Evolutionary conservation across 2,797 vertebrate genomes (phyloP).

Genomic region (Rachycentron canadum): DNA sequence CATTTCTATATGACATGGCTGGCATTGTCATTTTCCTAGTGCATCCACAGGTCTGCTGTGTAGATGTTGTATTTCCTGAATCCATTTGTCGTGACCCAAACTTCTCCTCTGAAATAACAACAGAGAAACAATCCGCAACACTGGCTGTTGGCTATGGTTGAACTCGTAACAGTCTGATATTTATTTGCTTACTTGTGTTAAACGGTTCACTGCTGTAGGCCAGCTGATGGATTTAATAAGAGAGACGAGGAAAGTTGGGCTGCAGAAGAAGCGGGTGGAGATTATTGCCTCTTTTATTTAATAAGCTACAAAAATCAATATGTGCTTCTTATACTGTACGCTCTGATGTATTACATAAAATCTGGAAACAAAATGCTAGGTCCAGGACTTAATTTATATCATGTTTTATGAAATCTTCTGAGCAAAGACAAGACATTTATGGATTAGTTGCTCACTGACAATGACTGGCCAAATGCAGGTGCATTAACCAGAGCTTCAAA

Average conservation of each 20-base stretch:
- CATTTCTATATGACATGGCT: not conserved
- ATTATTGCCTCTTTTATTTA: slow-evolving; percentile 56
- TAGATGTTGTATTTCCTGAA: slow-evolving; percentile 26
- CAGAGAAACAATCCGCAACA: slow-evolving; percentile 43
- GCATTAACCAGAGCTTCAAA: not conserved
- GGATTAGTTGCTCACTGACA: not conserved
- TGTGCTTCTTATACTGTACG: not conserved
- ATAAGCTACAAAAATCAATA: slow-evolving; percentile 59
- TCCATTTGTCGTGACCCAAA: slow-evolving; percentile 49
- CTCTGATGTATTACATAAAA: slow-evolving; percentile 1
- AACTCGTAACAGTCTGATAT: slow-evolving; percentile 58
- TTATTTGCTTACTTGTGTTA: slow-evolving; percentile 70
- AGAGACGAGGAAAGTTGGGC: slow-evolving; percentile 20
- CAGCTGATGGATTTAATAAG: slow-evolving; percentile 53
- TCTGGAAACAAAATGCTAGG: not conserved
- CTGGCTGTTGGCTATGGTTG: slow-evolving; percentile 47
- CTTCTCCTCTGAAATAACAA: slow-evolving; percentile 41
- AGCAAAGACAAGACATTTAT: slow-evolving; percentile 1
- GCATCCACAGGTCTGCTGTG: slow-evolving; percentile 12
- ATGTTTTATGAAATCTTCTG: slow-evolving; percentile 8
- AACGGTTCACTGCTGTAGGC: slow-evolving; percentile 62
- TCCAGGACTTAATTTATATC: slow-evolving; percentile 16
- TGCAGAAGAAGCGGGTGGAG: not conserved
- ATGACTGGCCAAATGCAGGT: not conserved
- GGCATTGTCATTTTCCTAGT: not conserved